Conservation (phyloP, 1,140 invertebrate species). For the Chrysomallon squamiferum region DNA sequence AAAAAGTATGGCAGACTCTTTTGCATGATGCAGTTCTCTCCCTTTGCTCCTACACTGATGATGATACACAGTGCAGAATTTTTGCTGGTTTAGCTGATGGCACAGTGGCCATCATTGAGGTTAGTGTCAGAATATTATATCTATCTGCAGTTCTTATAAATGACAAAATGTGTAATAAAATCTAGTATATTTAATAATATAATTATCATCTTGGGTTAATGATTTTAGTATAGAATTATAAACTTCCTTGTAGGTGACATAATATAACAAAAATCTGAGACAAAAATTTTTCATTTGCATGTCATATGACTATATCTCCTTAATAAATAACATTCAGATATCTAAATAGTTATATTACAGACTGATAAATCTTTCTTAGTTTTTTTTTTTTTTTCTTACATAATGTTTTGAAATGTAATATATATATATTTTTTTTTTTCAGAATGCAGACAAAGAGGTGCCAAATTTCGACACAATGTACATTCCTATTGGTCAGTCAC, state of each 20-base stretch:
- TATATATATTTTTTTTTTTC: neutral
- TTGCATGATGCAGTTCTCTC: slow-evolving; percentile 66
- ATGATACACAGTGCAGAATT: slow-evolving; percentile 49
- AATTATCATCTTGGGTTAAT: neutral
- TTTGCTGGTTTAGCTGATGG: slow-evolving; percentile 67
- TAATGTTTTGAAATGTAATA: too few relatives aligned
- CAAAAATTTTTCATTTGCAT: too few relatives aligned
- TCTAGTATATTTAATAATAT: neutral
- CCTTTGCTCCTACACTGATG: slow-evolving; percentile 57
- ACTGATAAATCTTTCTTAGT: too few relatives aligned
- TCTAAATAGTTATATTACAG: too few relatives aligned
- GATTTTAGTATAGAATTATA: neutral
- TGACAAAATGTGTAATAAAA: too few relatives aligned
- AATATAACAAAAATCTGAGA: too few relatives aligned
- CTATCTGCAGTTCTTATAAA: neutral
- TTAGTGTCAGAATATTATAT: slow-evolving; percentile 24
- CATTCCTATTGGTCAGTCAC: slow-evolving; percentile 65
- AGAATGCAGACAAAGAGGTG: slow-evolving; percentile 19
- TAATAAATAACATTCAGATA: too few relatives aligned
- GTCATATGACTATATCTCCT: too few relatives aligned
- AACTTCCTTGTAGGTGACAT: neutral
- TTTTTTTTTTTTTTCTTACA: too few relatives aligned
- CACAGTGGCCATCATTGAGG: slow-evolving; percentile 67
- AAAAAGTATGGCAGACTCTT: slow-evolving; percentile 63
- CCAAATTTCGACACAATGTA: slow-evolving; percentile 63